These are phyloP conservation scores for Anolis sagrei DNA, from an alignment of 2,113 vertebrate species.

Conservation along the genomic window DNA sequence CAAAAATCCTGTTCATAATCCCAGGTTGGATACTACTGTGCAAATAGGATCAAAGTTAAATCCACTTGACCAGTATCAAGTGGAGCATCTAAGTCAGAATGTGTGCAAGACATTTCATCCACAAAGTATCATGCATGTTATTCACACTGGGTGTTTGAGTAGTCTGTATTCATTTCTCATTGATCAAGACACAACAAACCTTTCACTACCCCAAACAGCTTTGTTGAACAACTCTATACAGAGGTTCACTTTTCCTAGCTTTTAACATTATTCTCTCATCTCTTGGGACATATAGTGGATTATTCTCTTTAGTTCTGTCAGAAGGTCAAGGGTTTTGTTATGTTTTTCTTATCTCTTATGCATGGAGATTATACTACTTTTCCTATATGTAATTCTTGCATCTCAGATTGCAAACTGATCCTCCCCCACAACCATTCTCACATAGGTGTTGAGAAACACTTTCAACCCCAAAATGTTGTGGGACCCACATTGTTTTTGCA, in stretches of 20 bases:
- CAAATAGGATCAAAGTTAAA: too few relatives aligned
- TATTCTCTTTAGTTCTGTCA: background rate
- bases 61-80: too few relatives aligned
- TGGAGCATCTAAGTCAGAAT: too few relatives aligned
- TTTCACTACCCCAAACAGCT: too few relatives aligned
- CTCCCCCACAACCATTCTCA: background rate
- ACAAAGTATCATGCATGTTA: too few relatives aligned
- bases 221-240: too few relatives aligned
- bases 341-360: background rate
- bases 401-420: background rate
- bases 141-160: too few relatives aligned
- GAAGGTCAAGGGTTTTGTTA: constrained; percentile 15
- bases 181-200: too few relatives aligned
- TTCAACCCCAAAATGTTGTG: background rate
- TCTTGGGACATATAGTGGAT: constrained; percentile 30
- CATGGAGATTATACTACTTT: background rate
- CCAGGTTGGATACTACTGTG: too few relatives aligned
- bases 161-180: too few relatives aligned
- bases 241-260: constrained; percentile 9
- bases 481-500: background rate
- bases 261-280: constrained; percentile 20
- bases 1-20: too few relatives aligned
- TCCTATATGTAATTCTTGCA: background rate
- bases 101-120: too few relatives aligned
- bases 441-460: background rate